phyloP scores from a whole-genome alignment of 2,888 invertebrate species.

The Xanthorhoe designata region DNA sequence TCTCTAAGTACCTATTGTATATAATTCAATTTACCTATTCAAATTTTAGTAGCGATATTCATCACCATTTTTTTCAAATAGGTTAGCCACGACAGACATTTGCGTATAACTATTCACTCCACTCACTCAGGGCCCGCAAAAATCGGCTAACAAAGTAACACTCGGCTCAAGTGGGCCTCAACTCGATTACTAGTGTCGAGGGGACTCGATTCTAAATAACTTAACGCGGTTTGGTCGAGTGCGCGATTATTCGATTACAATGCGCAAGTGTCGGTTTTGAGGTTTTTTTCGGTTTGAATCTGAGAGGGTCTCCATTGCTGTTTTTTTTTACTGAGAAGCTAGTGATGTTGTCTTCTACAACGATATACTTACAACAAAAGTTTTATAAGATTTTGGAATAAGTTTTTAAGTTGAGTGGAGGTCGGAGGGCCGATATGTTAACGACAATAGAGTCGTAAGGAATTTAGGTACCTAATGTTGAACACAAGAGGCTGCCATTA shows the following conservation, averaged over 20 bases:
- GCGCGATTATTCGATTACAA: conserved; percentile 82
- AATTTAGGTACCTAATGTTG: too few species aligned
- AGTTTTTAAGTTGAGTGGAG: too few species aligned
- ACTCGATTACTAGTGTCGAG: conserved; percentile 67
- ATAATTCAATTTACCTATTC: not conserved
- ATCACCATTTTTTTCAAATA: conserved; percentile 5
- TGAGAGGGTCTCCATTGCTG: not conserved
- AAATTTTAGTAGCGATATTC: conserved; percentile 41
- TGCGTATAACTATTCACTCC: not conserved
- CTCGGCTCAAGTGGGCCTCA: conserved; percentile 59
- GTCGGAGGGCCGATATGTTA: too few species aligned
- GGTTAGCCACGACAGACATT: not conserved
- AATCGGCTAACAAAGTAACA: conserved; percentile 83
- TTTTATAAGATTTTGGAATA: too few species aligned
- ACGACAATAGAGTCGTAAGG: too few species aligned
- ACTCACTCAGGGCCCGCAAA: conserved; percentile 56
- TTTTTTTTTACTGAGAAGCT: not conserved
- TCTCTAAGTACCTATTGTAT: too few species aligned
- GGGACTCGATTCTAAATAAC: conserved; percentile 75
- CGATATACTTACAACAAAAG: too few species aligned
- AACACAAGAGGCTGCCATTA: too few species aligned
- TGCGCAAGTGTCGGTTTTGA: conserved; percentile 69
- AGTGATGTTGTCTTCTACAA: too few species aligned
- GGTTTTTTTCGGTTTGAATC: conserved; percentile 51
- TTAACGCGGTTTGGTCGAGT: conserved; percentile 78